Evolutionary conservation across 2,888 invertebrate species (phyloP).

Genomic region (Perdita meconis): DNA sequence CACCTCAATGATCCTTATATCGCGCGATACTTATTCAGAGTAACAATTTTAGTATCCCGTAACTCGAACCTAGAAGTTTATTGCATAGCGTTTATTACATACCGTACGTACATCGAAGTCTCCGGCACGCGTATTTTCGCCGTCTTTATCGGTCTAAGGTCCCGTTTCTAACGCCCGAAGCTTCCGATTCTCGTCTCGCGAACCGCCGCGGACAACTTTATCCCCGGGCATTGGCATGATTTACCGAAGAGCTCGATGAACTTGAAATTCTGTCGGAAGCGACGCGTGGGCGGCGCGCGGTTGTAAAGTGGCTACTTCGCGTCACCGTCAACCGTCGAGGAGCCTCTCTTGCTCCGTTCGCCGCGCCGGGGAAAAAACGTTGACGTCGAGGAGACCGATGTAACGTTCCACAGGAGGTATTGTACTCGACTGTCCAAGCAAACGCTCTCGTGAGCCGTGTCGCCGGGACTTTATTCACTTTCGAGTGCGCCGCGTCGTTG

Average conservation of each 20-base stretch:
- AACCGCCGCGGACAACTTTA: constrained; percentile 41
- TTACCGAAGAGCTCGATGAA: constrained; percentile 60
- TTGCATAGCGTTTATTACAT: too few relatives aligned
- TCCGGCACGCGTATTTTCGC: constrained; percentile 20
- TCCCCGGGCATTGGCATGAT: constrained; percentile 49
- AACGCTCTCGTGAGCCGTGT: constrained; percentile 5
- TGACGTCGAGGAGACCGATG: constrained; percentile 32
- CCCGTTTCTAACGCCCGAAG: background rate
- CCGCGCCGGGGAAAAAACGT: constrained; percentile 10
- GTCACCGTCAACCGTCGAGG: constrained; percentile 49
- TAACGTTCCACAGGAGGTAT: constrained; percentile 13
- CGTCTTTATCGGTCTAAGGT: background rate
- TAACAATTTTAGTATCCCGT: too few relatives aligned
- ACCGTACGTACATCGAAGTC: constrained; percentile 13
- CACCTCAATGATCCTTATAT: background rate
- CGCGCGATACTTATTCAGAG: too few relatives aligned
- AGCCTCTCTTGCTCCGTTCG: constrained; percentile 33
- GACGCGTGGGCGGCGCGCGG: constrained; percentile 56
- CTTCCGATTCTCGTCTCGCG: constrained; percentile 21
- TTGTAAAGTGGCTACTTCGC: constrained; percentile 66
- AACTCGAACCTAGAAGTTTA: too few relatives aligned
- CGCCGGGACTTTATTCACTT: constrained; percentile 18
- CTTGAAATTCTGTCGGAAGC: constrained; percentile 67
- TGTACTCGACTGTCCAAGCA: constrained; percentile 4
- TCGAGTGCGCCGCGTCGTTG: constrained; percentile 4